Conservation (phyloP, 2,113 vertebrate species). For the Triplophysa rosa region DNA sequence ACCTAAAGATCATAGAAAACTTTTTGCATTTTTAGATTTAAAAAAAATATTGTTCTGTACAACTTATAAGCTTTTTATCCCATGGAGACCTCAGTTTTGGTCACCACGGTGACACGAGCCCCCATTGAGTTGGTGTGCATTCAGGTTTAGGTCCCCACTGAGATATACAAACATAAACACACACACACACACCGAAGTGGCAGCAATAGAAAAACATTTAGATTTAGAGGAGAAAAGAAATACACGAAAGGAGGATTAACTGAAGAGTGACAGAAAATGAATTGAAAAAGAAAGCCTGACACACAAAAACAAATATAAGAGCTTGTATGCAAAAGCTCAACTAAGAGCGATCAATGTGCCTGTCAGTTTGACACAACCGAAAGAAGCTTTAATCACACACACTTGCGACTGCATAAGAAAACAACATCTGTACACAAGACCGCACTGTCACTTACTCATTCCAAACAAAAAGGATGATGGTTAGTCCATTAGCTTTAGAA, state of each 20-base stretch:
- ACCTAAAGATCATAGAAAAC: too few species aligned
- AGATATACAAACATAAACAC: background rate
- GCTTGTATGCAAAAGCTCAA: background rate
- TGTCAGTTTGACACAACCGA: background rate
- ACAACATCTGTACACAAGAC: slow-evolving; percentile 5
- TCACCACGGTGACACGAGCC: too few species aligned
- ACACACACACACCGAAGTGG: too few species aligned
- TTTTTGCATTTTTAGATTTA: too few species aligned
- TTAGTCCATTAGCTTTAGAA: slow-evolving; percentile 19
- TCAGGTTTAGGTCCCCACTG: too few species aligned
- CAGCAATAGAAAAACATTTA: background rate
- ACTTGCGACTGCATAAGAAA: background rate
- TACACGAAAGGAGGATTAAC: background rate
- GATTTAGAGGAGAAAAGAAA: background rate
- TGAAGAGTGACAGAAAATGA: background rate
- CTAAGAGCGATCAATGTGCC: background rate
- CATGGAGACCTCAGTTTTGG: too few species aligned
- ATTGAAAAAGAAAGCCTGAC: background rate
- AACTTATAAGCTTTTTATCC: too few species aligned
- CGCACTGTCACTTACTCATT: slow-evolving; percentile 23
- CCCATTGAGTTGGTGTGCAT: too few species aligned
- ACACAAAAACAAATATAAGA: background rate
- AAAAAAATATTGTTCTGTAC: too few species aligned
- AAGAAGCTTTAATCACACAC: background rate
- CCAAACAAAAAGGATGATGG: background rate